phyloP scores from a whole-genome alignment of 2,113 vertebrate genomes.

The Tympanuchus pallidicinctus region DNA sequence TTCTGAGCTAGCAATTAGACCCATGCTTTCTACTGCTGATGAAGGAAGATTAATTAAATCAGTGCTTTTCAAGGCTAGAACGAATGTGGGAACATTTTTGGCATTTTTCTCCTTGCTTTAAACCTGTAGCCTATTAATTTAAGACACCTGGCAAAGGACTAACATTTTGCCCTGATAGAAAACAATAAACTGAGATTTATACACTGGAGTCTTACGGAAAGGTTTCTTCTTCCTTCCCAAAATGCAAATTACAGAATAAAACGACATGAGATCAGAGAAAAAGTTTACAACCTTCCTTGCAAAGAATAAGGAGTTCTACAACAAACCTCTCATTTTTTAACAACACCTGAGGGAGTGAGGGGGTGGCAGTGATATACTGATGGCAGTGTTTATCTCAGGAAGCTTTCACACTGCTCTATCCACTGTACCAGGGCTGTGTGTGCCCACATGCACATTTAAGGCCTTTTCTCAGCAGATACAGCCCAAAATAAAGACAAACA shows the following conservation, averaged over 20 bases:
- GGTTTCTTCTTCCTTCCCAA: slow-evolving; percentile 7
- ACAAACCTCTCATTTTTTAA: not conserved
- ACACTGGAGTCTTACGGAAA: slow-evolving; percentile 5
- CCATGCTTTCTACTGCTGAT: slow-evolving; percentile 40
- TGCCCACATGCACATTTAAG: not conserved
- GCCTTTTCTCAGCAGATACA: no score
- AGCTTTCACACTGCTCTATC: accelerated
- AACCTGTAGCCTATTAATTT: slow-evolving; percentile 15
- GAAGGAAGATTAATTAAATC: slow-evolving; percentile 72
- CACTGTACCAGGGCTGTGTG: accelerated
- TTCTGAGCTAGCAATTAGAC: slow-evolving; percentile 62
- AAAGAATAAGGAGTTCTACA: not conserved
- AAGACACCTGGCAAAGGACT: slow-evolving; percentile 5
- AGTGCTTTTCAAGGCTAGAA: slow-evolving; percentile 40
- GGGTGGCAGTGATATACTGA: accelerated
- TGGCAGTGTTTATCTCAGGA: accelerated
- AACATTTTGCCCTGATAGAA: slow-evolving; percentile 27
- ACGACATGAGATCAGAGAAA: not conserved
- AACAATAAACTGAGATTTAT: slow-evolving; percentile 53
- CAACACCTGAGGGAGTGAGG: not conserved
- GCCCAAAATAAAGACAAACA: not conserved
- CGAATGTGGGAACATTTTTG: slow-evolving; percentile 21
- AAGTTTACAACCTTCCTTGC: not conserved
- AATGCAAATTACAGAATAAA: slow-evolving; percentile 47
- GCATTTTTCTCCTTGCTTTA: slow-evolving; percentile 39